These are phyloP conservation scores for Linyphia triangularis DNA, from an alignment of 2,888 invertebrate genomes.

Conservation along the genomic window DNA sequence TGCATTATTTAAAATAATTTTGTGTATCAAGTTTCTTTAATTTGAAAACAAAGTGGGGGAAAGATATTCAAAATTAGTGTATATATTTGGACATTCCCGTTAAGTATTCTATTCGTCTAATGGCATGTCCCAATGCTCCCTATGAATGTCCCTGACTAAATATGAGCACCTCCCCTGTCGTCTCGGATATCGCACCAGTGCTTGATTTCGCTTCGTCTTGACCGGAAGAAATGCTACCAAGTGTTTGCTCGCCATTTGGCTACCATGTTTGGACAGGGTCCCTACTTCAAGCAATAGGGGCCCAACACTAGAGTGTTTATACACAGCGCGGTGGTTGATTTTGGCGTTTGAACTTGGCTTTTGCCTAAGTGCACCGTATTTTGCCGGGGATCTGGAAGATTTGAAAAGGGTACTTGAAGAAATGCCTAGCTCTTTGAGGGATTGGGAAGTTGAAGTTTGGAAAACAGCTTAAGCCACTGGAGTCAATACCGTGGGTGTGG, in stretches of 20 bases:
- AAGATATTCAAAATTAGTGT: no score
- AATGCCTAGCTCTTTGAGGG: not conserved
- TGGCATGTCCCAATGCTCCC: not conserved
- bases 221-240: constrained; percentile 30
- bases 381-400: not conserved
- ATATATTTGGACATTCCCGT: no score
- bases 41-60: no score
- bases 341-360: constrained; percentile 23
- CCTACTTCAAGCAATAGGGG: constrained; percentile 22
- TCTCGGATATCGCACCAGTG: not conserved
- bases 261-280: constrained; percentile 39
- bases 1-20: no score
- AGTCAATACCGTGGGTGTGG: constrained; percentile 4
- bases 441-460: constrained; percentile 10
- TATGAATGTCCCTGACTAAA: not conserved
- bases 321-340: constrained; percentile 25
- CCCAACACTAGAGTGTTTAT: constrained; percentile 50
- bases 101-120: no score
- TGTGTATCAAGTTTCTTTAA: no score
- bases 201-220: not conserved
- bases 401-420: constrained; percentile 21
- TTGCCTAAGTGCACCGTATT: constrained; percentile 28
- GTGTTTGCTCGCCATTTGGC: constrained; percentile 58
- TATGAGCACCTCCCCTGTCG: not conserved
- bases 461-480: constrained; percentile 8